Conservation (phyloP, 1,140 invertebrate species). For the Ceratosolen fusciceps region DNA sequence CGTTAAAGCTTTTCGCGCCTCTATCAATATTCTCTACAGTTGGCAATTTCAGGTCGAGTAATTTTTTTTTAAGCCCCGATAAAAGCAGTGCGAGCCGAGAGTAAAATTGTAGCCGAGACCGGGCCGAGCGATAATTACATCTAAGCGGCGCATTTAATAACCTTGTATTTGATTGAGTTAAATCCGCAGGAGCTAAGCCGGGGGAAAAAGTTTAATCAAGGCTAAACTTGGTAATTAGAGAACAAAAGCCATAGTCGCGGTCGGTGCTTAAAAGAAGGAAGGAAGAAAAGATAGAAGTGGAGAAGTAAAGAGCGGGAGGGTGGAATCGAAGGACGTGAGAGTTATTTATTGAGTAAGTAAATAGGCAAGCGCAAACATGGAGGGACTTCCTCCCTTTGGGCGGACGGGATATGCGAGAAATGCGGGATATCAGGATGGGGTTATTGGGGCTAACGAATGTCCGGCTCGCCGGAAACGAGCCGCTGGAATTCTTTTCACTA, state of each 20-base stretch:
- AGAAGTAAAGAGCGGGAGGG: not conserved
- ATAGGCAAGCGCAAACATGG: slow-evolving; percentile 14
- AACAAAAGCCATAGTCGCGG: not conserved
- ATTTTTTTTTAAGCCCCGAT: not conserved
- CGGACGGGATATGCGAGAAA: slow-evolving; percentile 41
- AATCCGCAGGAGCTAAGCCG: not conserved
- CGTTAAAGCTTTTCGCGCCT: not conserved
- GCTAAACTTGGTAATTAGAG: not conserved
- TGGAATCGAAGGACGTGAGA: not conserved
- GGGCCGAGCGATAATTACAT: not conserved
- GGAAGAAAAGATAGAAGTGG: not conserved
- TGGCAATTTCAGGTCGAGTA: not conserved
- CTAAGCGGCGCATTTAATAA: not conserved
- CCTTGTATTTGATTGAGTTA: not conserved
- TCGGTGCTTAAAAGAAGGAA: not conserved
- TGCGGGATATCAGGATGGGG: slow-evolving; percentile 22
- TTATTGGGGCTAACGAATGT: slow-evolving; percentile 1
- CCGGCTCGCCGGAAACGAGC: slow-evolving; percentile 40
- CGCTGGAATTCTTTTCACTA: slow-evolving; percentile 39
- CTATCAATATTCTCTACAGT: not conserved
- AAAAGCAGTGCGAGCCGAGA: not conserved
- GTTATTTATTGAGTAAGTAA: slow-evolving; percentile 9
- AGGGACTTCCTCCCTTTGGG: not conserved
- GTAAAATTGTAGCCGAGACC: not conserved
- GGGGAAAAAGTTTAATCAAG: not conserved